A percentile compares a stretch with the other conserved stretches of the same genome.
These are phyloP conservation scores for Alouatta palliata DNA, from an alignment of 2,113 vertebrate species.

Conservation along the genomic window DNA sequence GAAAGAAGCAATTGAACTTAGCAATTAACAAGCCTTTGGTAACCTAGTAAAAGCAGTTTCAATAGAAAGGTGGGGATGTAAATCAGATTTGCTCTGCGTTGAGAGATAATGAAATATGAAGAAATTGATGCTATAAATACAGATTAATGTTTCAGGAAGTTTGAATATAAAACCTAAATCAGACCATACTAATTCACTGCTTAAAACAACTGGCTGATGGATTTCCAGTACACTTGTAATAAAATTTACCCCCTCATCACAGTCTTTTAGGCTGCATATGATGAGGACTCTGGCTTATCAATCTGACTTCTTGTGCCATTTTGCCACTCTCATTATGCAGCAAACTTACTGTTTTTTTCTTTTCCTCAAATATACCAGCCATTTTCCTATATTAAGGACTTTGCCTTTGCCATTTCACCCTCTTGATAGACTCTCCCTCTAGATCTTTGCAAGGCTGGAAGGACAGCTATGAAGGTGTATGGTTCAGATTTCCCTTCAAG, in stretches of 20 bases:
- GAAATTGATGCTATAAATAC: constrained; percentile 26
- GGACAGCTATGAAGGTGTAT: not conserved
- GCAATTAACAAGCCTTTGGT: constrained; percentile 21
- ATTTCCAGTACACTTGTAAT: constrained; percentile 26
- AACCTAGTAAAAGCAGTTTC: constrained; percentile 10
- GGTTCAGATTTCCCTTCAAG: not conserved
- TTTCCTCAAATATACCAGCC: not conserved
- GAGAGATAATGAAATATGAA: not conserved
- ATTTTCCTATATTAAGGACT: not conserved
- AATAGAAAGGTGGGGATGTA: not conserved
- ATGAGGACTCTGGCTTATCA: not conserved
- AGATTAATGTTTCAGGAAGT: constrained; percentile 12
- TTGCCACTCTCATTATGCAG: not conserved
- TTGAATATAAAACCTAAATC: constrained; percentile 49
- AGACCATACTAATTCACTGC: not conserved
- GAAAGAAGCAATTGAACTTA: constrained; percentile 22
- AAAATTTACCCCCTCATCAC: not conserved
- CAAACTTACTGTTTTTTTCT: not conserved
- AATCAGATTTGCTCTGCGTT: constrained; percentile 5
- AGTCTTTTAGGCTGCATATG: not conserved
- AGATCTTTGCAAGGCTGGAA: not conserved
- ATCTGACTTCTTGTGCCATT: not conserved
- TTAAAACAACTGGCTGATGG: not conserved
- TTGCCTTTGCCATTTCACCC: not conserved
- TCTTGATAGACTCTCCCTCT: not conserved